phyloP scores from a whole-genome alignment of 2,888 invertebrate species.

The Spialia ferax region DNA sequence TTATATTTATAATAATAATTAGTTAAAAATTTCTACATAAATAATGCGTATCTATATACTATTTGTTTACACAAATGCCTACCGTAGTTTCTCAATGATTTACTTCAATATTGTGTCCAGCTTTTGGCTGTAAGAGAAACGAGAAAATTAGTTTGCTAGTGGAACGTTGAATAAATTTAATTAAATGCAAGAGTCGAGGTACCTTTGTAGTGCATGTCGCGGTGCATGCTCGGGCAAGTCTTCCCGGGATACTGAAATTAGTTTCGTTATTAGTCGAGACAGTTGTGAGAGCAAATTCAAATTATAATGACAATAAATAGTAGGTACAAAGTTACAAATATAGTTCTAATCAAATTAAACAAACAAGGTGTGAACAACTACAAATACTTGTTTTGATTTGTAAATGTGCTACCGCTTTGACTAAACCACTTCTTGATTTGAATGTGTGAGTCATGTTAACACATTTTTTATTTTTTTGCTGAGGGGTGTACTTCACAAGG shows the following conservation, averaged over 20 bases:
- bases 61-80: slow-evolving; percentile 61
- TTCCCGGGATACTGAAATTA: slow-evolving; percentile 90
- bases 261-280: slow-evolving; percentile 29
- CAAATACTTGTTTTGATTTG: no score
- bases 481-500: no score
- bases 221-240: slow-evolving; percentile 97
- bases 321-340: background rate
- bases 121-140: slow-evolving; percentile 89
- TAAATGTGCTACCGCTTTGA: no score
- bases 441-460: no score
- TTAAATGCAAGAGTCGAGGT: slow-evolving; percentile 43
- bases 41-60: slow-evolving; percentile 54
- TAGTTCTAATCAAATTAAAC: background rate
- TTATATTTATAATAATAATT: slow-evolving; percentile 44
- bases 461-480: no score
- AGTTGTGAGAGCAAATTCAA: slow-evolving; percentile 20
- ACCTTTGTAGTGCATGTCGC: slow-evolving; percentile 97
- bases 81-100: slow-evolving; percentile 53
- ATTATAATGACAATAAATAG: slow-evolving; percentile 1
- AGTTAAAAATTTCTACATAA: slow-evolving; percentile 52
- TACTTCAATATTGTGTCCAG: slow-evolving; percentile 93
- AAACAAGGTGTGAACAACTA: no score
- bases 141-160: slow-evolving; percentile 34
- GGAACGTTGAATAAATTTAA: slow-evolving; percentile 28
- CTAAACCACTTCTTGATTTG: no score